A percentile compares a stretch with the other conserved stretches of the same genome.
Conservation (phyloP, 2,797 vertebrate species). For the Hyperoplus lanceolatus region DNA sequence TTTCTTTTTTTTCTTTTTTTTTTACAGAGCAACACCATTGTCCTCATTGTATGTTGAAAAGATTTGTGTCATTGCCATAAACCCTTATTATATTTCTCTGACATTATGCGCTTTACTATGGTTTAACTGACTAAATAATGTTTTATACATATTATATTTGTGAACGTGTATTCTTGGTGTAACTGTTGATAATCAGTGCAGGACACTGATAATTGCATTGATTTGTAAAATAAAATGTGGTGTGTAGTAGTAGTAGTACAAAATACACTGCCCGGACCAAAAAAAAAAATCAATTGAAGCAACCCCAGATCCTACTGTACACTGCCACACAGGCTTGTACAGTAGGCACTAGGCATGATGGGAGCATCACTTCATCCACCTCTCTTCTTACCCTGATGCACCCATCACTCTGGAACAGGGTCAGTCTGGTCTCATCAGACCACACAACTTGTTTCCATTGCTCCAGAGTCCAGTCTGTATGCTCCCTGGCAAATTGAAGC, state of each 20-base stretch:
- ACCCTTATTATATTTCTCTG: neutral
- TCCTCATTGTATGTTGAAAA: slow-evolving; percentile 3
- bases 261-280: neutral
- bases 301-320: too few relatives aligned
- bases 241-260: slow-evolving; percentile 5
- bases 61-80: slow-evolving; percentile 6
- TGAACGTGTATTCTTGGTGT: slow-evolving; percentile 40
- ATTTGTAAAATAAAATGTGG: slow-evolving; percentile 35
- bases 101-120: neutral
- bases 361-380: too few relatives aligned
- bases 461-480: too few relatives aligned
- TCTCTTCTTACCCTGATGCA: too few relatives aligned
- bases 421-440: too few relatives aligned
- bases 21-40: neutral
- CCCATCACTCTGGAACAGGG: too few relatives aligned
- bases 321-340: too few relatives aligned
- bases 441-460: too few relatives aligned
- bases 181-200: slow-evolving; percentile 63
- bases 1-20: neutral
- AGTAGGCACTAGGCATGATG: too few relatives aligned
- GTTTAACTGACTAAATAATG: slow-evolving; percentile 12
- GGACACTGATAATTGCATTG: slow-evolving; percentile 64
- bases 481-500: too few relatives aligned
- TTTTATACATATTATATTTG: slow-evolving; percentile 35
- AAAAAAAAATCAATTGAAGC: too few relatives aligned